Base-by-base conservation (phyloP, 2,797 vertebrate species). In the Apogon hyalosoma region DNA sequence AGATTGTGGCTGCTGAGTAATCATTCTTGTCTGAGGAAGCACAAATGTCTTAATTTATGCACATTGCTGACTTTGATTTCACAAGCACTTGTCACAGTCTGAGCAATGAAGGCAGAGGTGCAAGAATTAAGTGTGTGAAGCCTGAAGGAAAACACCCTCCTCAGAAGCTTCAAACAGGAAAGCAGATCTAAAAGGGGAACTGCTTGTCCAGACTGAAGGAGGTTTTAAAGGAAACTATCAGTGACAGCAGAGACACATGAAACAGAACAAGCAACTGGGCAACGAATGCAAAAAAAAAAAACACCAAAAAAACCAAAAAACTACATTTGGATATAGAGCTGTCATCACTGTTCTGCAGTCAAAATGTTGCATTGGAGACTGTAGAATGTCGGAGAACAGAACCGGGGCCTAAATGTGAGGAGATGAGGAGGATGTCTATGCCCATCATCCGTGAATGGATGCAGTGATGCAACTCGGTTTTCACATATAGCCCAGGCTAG, bases 161-260 rank as follows among this genome's bases (percentile, higher is more conserved):
- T 84, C 65, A 67, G 75, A 86, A 78, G 83, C 68, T 77, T 88
- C 76, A 79, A 89, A 87, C 40, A 56, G 42, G 73, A 61, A 69
- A 45, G 52, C 61, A 79, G 83, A 89, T 90, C 84, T 87, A 31
- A 89, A 67, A 80, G 63, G 4, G 4, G 69, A 74, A 60, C 70
- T 55, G 31, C 81, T 56, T 53, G 60, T 77, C 16, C 56, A 70
- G 19, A 58, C 80, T 50, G 39, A 51, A 24, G 11, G 39, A n/a
- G 12, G 43, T 57, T 79, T 77, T 13, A 67, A 48, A 68, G 61
- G 53, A 69, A 82, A 78, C 68, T 0, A 47, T 42, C 51, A 41
- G 0, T 52, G 80, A 81, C 80, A 85, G 70, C 57, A 4, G 36
- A 11, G 56, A 62, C 40, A 69, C 77, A 73, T 46, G 42, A 79